A percentile compares a stretch with the other conserved stretches of the same genome.
Conservation (phyloP, 2,797 vertebrate species). For the Anabas testudineus region DNA sequence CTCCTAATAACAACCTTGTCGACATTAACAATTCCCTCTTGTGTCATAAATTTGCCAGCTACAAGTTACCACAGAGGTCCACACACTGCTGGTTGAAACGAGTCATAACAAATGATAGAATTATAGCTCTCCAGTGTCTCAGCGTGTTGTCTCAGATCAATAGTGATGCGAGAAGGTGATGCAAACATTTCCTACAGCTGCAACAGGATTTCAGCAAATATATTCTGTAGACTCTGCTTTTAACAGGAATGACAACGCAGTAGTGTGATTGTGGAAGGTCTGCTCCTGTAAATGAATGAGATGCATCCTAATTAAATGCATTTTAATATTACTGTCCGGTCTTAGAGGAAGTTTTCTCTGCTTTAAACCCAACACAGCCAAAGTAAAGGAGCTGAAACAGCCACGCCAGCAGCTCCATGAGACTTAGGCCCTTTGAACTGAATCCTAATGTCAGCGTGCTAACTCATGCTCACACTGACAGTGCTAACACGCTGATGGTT, state of each 20-base stretch:
- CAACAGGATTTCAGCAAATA: background rate
- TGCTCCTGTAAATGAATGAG: background rate
- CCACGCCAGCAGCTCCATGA: background rate
- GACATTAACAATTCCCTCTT: conserved; percentile 31
- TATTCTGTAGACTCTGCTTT: conserved; percentile 20
- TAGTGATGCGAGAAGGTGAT: conserved; percentile 10
- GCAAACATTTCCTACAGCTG: conserved; percentile 15
- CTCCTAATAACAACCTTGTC: conserved; percentile 42
- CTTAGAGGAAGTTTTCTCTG: too few relatives aligned
- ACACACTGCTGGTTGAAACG: conserved; percentile 37
- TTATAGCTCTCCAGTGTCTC: conserved; percentile 18
- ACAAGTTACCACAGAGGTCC: conserved; percentile 40
- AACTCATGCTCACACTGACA: too few relatives aligned
- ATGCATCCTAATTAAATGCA: too few relatives aligned
- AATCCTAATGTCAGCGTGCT: background rate
- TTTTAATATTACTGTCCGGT: too few relatives aligned
- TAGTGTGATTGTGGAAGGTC: background rate
- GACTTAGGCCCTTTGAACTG: background rate
- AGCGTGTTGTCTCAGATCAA: conserved; percentile 33
- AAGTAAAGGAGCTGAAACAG: too few relatives aligned
- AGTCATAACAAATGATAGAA: conserved; percentile 54
- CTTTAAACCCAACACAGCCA: too few relatives aligned
- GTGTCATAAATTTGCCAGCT: conserved; percentile 43
- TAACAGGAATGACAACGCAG: background rate
- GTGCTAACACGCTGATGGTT: background rate